Base-by-base conservation (phyloP, 2,797 vertebrate genomes). In the Catamblyrhynchus diadema region DNA sequence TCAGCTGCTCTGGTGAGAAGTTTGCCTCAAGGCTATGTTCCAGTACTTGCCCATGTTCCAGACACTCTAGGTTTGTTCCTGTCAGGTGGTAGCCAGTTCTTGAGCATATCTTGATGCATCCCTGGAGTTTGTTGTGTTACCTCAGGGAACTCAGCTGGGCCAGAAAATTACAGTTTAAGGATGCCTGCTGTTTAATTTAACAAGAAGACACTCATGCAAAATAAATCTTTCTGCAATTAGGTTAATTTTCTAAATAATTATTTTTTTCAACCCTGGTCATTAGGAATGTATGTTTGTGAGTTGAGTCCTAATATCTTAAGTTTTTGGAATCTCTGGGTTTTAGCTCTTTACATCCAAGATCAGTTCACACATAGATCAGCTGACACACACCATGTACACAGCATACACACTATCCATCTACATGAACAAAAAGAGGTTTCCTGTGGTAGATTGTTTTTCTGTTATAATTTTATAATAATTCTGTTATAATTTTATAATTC, bases 161-260 rank as follows among this genome's bases (percentile, higher is more conserved):
- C 81, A 30, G 42, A 83, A 95, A 95, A 94, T 83, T 90, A 53
- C 37, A 89, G 25, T 73, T 91, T 93, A 92, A 93, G 37, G 51
- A 88, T 67, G 25, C 20, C 33, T 95, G 47, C 11, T 23, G 13
- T 93, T 95, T 91, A 91, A 79, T 81, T 90, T 88, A 45, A 87
- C 94, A 96, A 93, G 51, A 80, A 86, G 48, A 60, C 16, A 8
- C 42, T 91, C 41, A 60, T 80, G 72, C 64, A 94, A 74, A 44
- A 93, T 67, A 94, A 95, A 95, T 65, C 28, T 88, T 88, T 90
- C 41, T 93, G n/a, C 81, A 78, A 25, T 61, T 32, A 86, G 13
- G 17, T 67, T 35, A 56, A 41, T 88, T 94, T 93, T 86, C 35
- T 86, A 90, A 91, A 89, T 42, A 79, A 67, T 45, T 37, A 1